Evolutionary conservation across 30 jellyfish, hydroid and myxozoan genomes (phyloP), one percentile per base, ranked within the genome.

Genomic region (Cassiopea xamachana): DNA sequence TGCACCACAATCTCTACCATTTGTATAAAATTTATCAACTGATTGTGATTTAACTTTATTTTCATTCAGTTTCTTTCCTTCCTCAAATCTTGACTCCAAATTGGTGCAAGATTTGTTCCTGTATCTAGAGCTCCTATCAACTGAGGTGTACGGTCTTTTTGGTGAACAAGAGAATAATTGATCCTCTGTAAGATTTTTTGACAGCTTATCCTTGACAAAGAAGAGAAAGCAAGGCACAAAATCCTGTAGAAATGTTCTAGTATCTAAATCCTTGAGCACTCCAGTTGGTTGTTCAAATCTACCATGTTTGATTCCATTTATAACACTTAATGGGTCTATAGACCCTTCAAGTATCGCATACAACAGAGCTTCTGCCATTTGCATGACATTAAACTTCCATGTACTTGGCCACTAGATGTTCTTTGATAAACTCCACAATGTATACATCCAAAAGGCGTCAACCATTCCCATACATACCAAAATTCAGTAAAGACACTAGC

Each of bases 121-220:
- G n/a, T 39, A 19, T 47, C 19, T 87, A 17, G 58, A 13, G 46
- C 45, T 77, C 51, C 46, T 39, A 60, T 46, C 55, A 18, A 19
- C 62, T 48, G 78, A 61, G 1, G 67, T 60, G 8, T 44, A 19
- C 46, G 49, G 59, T 48, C 94, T 76, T 55, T 87, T 87, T 10
- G 94, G 94, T 17, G 94, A 87, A 19, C 89, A 87, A 3, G 94
- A 87, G 2, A 82, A 75, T 15, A 75, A n/a, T 12, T 87, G 94
- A 71, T 76, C 77, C 0, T 73, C 60, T 39, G 94, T n/a, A 14
- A 87, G 83, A 16, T 78, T 47, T n/a, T 59, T n/a, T 0, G 94
- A 87, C 5, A 87, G 80, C 55, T 87, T 87, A 59, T 69, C 80
- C 70, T 81, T 77, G 62, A 87, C 79, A 48, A 75, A 87, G 50